phyloP scores from a whole-genome alignment of 2,888 invertebrate genomes.

The Sinopyrophorus schimmeli region DNA sequence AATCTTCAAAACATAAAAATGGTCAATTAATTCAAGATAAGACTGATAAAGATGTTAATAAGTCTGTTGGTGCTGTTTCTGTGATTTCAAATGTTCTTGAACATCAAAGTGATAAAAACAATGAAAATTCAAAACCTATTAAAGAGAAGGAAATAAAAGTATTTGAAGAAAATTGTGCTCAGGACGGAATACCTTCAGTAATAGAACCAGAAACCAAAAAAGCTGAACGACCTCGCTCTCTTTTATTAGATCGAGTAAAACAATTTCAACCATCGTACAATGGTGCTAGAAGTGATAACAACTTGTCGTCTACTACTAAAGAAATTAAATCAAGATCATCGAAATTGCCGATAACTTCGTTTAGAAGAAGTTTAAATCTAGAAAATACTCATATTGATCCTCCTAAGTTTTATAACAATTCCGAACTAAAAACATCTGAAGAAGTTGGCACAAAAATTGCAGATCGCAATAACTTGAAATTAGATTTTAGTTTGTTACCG shows the following conservation, averaged over 20 bases:
- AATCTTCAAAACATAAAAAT: slow-evolving; percentile 30
- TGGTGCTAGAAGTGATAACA: slow-evolving; percentile 57
- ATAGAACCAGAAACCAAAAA: slow-evolving; percentile 46
- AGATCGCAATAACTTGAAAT: slow-evolving; percentile 60
- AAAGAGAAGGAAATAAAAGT: not conserved
- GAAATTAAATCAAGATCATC: slow-evolving; percentile 44
- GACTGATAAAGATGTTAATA: slow-evolving; percentile 30
- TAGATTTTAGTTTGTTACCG: slow-evolving; percentile 61
- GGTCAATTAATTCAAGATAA: slow-evolving; percentile 28
- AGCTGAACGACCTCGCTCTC: slow-evolving; percentile 59
- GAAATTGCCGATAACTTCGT: slow-evolving; percentile 50
- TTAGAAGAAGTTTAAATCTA: slow-evolving; percentile 51
- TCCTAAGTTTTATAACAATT: slow-evolving; percentile 36
- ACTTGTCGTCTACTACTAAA: slow-evolving; percentile 32
- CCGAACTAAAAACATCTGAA: slow-evolving; percentile 13
- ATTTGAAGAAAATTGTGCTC: not conserved
- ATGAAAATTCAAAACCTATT: slow-evolving; percentile 33
- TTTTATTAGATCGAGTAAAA: slow-evolving; percentile 61
- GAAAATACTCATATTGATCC: slow-evolving; percentile 43
- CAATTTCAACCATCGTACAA: slow-evolving; percentile 56
- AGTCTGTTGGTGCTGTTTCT: slow-evolving; percentile 35
- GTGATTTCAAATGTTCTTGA: slow-evolving; percentile 31
- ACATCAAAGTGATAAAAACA: slow-evolving; percentile 33
- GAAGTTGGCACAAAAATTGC: slow-evolving; percentile 35
- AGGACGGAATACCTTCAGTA: not conserved